Conservation (phyloP, 2,113 vertebrate genomes). For the Lagenorhynchus albirostris region DNA sequence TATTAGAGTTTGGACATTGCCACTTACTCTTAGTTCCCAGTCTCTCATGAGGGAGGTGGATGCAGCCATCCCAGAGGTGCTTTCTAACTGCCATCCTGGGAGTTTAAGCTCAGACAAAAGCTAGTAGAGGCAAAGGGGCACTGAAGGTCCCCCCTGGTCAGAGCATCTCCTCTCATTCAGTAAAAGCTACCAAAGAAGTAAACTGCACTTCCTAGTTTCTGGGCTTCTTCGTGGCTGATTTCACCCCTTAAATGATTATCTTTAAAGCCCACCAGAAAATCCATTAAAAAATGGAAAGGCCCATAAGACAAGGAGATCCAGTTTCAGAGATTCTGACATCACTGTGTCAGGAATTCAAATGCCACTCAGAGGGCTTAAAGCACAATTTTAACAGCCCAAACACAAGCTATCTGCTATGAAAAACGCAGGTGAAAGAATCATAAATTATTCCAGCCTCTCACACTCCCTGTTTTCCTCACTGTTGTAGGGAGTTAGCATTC, state of each 20-base stretch:
- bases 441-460: slow-evolving; percentile 16
- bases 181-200: not conserved
- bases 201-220: not conserved
- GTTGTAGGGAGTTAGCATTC: not conserved
- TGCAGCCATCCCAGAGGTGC: not conserved
- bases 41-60: not conserved
- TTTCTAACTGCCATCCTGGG: not conserved
- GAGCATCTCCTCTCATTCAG: not conserved
- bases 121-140: not conserved
- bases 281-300: slow-evolving; percentile 37
- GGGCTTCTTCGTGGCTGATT: not conserved
- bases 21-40: not conserved
- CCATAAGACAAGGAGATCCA: slow-evolving; percentile 21
- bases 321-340: slow-evolving; percentile 71
- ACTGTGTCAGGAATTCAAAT: slow-evolving; percentile 70
- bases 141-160: not conserved
- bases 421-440: slow-evolving; percentile 39
- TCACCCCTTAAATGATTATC: not conserved
- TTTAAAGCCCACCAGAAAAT: not conserved
- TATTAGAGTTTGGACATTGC: not conserved
- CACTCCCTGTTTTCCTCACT: not conserved
- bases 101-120: not conserved
- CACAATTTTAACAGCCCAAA: not conserved
- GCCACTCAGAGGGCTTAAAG: slow-evolving; percentile 46
- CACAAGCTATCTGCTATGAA: slow-evolving; percentile 44